Conservation (phyloP, 2,797 vertebrate species). For the Semotilus atromaculatus region DNA sequence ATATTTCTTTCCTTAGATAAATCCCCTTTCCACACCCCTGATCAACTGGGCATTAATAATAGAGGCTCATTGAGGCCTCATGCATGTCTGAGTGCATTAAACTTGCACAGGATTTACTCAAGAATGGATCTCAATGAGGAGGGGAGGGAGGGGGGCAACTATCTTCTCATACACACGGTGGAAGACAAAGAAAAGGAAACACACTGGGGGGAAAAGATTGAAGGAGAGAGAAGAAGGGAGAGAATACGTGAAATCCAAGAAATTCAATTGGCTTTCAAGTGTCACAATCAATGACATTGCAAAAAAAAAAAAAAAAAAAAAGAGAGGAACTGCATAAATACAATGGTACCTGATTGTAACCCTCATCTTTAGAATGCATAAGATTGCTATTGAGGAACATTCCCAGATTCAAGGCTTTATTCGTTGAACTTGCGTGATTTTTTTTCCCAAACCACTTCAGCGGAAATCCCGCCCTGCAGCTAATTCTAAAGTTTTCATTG, state of each 20-base stretch:
- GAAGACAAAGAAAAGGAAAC: conserved; percentile 48
- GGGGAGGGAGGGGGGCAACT: conserved; percentile 67
- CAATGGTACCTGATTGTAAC: background rate
- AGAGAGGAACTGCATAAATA: background rate
- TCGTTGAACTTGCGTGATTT: background rate
- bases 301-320: conserved; percentile 58
- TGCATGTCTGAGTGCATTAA: conserved; percentile 83
- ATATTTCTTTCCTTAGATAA: conserved; percentile 65
- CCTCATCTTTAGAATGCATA: background rate
- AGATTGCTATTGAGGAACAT: background rate
- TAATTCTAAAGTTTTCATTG: too few species aligned
- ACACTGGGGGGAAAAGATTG: background rate
- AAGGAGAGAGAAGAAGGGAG: conserved; percentile 63
- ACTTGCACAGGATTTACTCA: conserved; percentile 84
- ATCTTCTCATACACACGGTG: conserved; percentile 79
- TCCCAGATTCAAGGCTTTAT: background rate
- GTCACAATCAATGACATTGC: conserved; percentile 63
- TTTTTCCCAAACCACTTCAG: too few species aligned
- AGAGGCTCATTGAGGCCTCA: conserved; percentile 75
- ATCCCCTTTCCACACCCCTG: conserved; percentile 74
- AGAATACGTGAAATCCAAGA: conserved; percentile 22
- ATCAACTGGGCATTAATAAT: conserved; percentile 86
- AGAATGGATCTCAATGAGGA: conserved; percentile 64
- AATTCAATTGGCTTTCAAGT: conserved; percentile 18
- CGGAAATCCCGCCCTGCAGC: too few species aligned